Evolutionary conservation across 2,888 invertebrate genomes (phyloP), one percentile per base, ranked within the genome.

Genomic region (Eupelmus urozonus): DNA sequence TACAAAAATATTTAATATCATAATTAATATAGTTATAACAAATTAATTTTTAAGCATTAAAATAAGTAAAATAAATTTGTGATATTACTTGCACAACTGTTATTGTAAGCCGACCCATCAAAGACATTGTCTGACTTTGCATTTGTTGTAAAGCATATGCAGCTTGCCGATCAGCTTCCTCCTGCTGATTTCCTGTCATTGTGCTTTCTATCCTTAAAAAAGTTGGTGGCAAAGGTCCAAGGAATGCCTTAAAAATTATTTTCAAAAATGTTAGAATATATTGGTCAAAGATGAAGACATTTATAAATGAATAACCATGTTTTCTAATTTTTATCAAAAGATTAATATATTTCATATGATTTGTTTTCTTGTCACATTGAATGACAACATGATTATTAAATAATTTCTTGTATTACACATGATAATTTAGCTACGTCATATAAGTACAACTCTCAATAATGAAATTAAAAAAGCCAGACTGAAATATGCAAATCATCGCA

Each of bases 141-240:
- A 86, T 77, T 66, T 95, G 94, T 83, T 94, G 94, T 34, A 95
- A 88, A 45, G 94, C 94, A 57, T 94, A 87, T 0, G 95, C 95
- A 13, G 96, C 93, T 88, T 96, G 95, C 83, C 95, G 94, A 90
- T 96, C 96, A 0, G 94, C 93, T 65, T 94, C 94, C 83, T 95
- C 93, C 84, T 94, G 94, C 83, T 94, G 94, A 80, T 93, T 92
- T 51, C 93, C 92, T 0, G 92, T 2, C 40, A 42, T 29, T 53
- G 57, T 90, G 7, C 91, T 86, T 40, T 89, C 88, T 63, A 93
- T 87, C 80, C 93, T 91, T 40, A 97, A 91, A 87, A 97, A 97
- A 81, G 95, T 95, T 9, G 93, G 91, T 0, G 97, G 96, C 27
- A 97, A 90, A 1, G 95, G 94, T 0, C 96, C 96, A 62, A 97